Percentiles rank a stretch among this genome's conserved stretches.
Evolutionary conservation across 2,888 invertebrate genomes (phyloP).

Genomic region (Ophion costatus): DNA sequence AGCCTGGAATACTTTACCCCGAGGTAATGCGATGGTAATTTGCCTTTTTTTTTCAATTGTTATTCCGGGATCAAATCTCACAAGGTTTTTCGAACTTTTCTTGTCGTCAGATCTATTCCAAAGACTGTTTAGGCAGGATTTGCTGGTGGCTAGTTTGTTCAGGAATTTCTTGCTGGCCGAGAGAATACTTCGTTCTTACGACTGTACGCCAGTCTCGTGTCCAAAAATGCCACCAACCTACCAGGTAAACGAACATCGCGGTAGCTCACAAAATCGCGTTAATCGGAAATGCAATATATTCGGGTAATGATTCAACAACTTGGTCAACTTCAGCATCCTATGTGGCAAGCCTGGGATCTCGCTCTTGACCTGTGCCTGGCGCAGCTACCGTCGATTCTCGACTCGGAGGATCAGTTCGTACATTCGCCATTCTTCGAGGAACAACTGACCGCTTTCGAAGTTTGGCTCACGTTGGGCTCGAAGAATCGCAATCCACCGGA

Average conservation of each 20-base stretch:
- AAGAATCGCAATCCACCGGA: constrained; percentile 94
- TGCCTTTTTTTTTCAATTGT: neutral
- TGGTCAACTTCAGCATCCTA: constrained; percentile 87
- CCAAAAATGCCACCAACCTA: constrained; percentile 96
- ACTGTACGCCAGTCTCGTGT: constrained; percentile 97
- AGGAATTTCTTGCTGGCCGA: constrained; percentile 98
- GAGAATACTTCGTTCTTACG: constrained; percentile 97
- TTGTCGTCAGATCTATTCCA: constrained; percentile 93
- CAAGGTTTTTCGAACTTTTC: neutral
- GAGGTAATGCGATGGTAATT: constrained; percentile 84
- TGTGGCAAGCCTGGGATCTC: constrained; percentile 99
- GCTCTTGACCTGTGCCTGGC: constrained; percentile 97
- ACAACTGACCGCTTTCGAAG: constrained; percentile 98
- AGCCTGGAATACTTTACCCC: constrained; percentile 98
- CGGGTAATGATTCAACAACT: neutral
- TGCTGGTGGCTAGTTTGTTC: constrained; percentile 98
- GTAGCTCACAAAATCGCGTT: neutral
- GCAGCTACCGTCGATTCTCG: constrained; percentile 92
- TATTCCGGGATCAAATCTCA: neutral
- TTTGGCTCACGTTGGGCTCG: constrained; percentile 93
- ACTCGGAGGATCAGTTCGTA: constrained; percentile 86
- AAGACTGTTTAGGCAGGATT: constrained; percentile 97
- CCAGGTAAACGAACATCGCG: constrained; percentile 84
- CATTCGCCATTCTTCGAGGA: constrained; percentile 98
- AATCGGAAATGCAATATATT: neutral